Conservation (phyloP, 2,888 invertebrate genomes). For the Lochmaea crataegi region DNA sequence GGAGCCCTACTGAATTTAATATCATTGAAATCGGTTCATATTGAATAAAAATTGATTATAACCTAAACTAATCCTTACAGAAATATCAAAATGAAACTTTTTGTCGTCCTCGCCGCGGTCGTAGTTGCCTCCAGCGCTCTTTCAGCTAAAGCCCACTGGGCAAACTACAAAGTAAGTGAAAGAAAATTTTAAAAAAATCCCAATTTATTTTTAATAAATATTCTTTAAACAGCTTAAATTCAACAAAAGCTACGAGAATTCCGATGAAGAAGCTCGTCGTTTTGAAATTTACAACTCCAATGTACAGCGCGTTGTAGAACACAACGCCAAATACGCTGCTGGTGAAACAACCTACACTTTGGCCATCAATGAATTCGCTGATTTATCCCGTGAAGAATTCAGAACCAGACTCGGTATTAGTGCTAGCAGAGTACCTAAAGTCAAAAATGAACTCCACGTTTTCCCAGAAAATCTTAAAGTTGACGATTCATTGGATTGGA, state of each 20-base stretch:
- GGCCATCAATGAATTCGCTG: constrained; percentile 45
- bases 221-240: constrained; percentile 5
- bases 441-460: background rate
- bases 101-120: constrained; percentile 24
- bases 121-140: constrained; percentile 16
- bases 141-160: background rate
- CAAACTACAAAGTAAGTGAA: background rate
- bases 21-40: no score
- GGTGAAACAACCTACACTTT: constrained; percentile 41
- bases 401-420: background rate
- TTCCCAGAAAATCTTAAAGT: background rate
- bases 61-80: background rate
- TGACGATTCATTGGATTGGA: constrained; percentile 16
- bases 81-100: constrained; percentile 24
- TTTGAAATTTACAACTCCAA: constrained; percentile 41
- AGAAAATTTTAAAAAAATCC: background rate
- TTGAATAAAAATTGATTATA: no score
- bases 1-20: no score
- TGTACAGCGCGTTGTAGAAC: constrained; percentile 39
- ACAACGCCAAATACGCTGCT: constrained; percentile 42
- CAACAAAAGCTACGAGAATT: constrained; percentile 4
- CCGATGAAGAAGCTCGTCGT: constrained; percentile 36
- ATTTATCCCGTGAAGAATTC: constrained; percentile 45
- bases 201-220: background rate
- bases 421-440: background rate